phyloP scores from a whole-genome alignment of 1,140 invertebrate genomes.

The Rhizoglyphus robini region DNA sequence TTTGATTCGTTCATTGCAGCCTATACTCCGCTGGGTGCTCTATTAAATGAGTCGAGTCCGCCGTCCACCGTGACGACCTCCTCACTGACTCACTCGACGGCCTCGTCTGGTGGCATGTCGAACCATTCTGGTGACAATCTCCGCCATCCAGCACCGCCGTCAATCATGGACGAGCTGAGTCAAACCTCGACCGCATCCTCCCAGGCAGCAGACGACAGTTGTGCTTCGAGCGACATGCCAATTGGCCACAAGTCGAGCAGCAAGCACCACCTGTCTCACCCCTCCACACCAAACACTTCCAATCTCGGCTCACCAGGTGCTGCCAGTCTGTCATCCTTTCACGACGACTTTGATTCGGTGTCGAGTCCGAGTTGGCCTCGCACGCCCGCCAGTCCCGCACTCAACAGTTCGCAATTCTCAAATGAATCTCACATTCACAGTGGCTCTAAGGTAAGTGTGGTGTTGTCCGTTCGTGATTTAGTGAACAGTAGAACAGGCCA shows the following conservation, averaged over 20 bases:
- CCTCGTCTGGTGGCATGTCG: no score
- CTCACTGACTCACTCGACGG: no score
- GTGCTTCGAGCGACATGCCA: slow-evolving; percentile 20
- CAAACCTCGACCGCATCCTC: slow-evolving; percentile 28
- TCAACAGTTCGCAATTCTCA: not conserved
- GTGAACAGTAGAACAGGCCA: not conserved
- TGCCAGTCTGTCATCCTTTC: slow-evolving; percentile 55
- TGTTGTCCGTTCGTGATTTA: no score
- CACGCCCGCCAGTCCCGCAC: slow-evolving; percentile 72
- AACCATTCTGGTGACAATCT: slow-evolving; percentile 24
- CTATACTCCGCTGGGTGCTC: not conserved
- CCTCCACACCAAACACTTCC: slow-evolving; percentile 48
- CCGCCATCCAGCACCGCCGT: slow-evolving; percentile 26
- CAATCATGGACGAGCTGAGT: slow-evolving; percentile 28
- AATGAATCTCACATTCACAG: slow-evolving; percentile 28
- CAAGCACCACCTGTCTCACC: slow-evolving; percentile 37
- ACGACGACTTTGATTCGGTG: slow-evolving; percentile 77
- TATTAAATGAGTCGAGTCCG: not conserved
- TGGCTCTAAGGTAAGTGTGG: slow-evolving; percentile 11
- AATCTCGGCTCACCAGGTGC: slow-evolving; percentile 59
- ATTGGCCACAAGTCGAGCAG: not conserved
- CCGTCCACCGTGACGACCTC: not conserved
- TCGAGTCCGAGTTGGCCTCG: slow-evolving; percentile 57
- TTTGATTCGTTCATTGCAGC: not conserved
- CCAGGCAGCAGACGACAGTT: slow-evolving; percentile 24